Evolutionary conservation across 2,113 vertebrate genomes (phyloP).

Genomic region (Arvicanthis niloticus): DNA sequence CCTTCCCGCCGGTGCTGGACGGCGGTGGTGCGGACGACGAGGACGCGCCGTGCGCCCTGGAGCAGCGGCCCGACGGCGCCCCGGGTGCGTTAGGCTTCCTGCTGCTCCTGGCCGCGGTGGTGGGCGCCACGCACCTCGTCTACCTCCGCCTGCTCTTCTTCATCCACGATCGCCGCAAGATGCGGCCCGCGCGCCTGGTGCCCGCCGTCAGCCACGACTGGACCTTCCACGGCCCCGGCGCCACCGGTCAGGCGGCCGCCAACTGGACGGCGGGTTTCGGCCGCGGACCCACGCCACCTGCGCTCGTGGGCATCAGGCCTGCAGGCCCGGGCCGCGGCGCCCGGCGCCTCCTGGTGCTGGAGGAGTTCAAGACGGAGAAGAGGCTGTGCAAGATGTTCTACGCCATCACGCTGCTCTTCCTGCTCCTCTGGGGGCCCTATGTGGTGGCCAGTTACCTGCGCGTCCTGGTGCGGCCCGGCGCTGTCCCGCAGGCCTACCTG

Average conservation of each 20-base stretch:
- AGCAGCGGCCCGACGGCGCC: slow-evolving; percentile 96
- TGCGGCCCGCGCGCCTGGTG: slow-evolving; percentile 97
- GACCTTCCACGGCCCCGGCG: slow-evolving; percentile 98
- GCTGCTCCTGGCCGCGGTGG: slow-evolving; percentile 94
- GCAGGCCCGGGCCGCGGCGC: slow-evolving; percentile 92
- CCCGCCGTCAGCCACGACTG: slow-evolving; percentile 98
- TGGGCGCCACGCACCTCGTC: slow-evolving; percentile 95
- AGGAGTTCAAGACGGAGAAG: slow-evolving; percentile 98
- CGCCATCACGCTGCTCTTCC: slow-evolving; percentile 95
- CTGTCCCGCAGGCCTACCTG: slow-evolving; percentile 94
- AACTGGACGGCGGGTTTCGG: slow-evolving; percentile 99
- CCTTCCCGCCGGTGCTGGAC: slow-evolving; percentile 96
- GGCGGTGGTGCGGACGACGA: slow-evolving; percentile 94
- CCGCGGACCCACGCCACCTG: slow-evolving; percentile 95
- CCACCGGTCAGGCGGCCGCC: slow-evolving; percentile 96
- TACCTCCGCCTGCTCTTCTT: slow-evolving; percentile 98
- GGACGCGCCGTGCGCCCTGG: slow-evolving; percentile 97
- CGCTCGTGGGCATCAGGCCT: slow-evolving; percentile 96
- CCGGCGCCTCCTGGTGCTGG: slow-evolving; percentile 95
- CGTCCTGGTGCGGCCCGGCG: slow-evolving; percentile 92
- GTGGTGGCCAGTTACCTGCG: slow-evolving; percentile 96
- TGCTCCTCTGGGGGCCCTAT: slow-evolving; percentile 97
- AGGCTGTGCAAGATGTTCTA: slow-evolving; percentile 98
- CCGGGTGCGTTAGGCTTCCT: slow-evolving; percentile 97
- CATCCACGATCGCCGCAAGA: slow-evolving; percentile 97